A percentile compares a stretch with the other conserved stretches of the same genome.
Conservation (phyloP, 2,797 vertebrate species). For the Australoheros facetus region DNA sequence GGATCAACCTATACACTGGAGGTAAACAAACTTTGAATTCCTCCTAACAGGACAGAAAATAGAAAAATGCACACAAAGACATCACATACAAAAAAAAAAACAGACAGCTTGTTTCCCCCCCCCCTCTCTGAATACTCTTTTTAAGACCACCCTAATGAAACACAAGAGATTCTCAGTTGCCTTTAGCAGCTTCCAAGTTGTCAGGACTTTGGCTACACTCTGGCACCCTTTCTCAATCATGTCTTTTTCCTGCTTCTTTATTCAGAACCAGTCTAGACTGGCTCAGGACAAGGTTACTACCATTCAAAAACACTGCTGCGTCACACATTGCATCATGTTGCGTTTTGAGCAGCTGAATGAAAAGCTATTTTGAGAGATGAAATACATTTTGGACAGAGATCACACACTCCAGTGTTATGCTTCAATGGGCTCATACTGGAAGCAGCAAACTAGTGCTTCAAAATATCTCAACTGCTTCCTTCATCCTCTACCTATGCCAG, state of each 20-base stretch:
- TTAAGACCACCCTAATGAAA: constrained; percentile 12
- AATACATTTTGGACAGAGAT: constrained; percentile 30
- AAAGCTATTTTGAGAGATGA: constrained; percentile 25
- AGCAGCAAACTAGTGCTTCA: neutral
- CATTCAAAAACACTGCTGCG: constrained; percentile 29
- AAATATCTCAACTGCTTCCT: constrained; percentile 11
- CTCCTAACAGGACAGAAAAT: constrained; percentile 4
- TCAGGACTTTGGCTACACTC: constrained; percentile 44
- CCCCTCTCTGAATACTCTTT: constrained; percentile 1
- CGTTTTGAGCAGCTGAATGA: constrained; percentile 13
- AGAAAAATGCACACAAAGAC: neutral
- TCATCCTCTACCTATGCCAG: constrained; percentile 1
- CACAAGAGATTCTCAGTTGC: constrained; percentile 35
- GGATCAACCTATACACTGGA: constrained; percentile 1
- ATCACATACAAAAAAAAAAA: neutral
- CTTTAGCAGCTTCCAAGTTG: constrained; percentile 57
- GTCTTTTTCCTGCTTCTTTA: constrained; percentile 25
- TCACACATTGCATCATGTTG: neutral
- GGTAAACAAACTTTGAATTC: constrained; percentile 34
- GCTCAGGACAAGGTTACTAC: constrained; percentile 11
- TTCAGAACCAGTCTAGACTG: constrained; percentile 47
- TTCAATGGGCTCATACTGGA: constrained; percentile 16
- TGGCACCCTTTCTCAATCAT: constrained; percentile 25
- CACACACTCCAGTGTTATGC: neutral
- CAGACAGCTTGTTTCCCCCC: neutral